These are phyloP conservation scores for Chascanopsetta lugubris DNA, from an alignment of 2,113 vertebrate genomes.

Conservation along the genomic window DNA sequence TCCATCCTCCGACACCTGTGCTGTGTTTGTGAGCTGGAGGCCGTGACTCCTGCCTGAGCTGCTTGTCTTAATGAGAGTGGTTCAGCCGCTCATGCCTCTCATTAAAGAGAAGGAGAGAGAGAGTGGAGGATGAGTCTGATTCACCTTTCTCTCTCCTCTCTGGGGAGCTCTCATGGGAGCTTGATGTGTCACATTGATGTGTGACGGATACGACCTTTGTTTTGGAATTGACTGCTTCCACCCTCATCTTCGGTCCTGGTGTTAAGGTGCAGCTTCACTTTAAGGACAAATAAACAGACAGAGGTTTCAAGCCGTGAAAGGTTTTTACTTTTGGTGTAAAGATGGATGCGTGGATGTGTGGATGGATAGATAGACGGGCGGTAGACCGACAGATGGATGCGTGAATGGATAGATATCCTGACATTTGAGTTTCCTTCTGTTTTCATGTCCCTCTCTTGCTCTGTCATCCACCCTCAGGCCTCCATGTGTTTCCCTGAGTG, in stretches of 20 bases:
- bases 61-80: constrained; percentile 55
- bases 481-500: no score
- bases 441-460: no score
- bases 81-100: constrained; percentile 62
- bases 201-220: no score
- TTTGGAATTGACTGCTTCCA: no score
- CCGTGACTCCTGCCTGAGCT: constrained; percentile 19
- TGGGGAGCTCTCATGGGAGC: not conserved
- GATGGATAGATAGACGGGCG: no score
- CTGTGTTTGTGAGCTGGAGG: constrained; percentile 38
- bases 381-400: no score
- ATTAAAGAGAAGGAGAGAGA: constrained; percentile 45
- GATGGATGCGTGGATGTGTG: no score
- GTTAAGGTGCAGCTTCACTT: constrained; percentile 5
- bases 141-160: not conserved
- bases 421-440: no score
- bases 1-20: constrained; percentile 45
- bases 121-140: not conserved
- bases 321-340: no score
- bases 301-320: not conserved
- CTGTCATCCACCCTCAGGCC: no score
- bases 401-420: no score
- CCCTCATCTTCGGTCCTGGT: not conserved
- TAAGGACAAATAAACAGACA: not conserved
- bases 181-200: constrained; percentile 11